Conservation (phyloP, 2,797 vertebrate species). For the Distichodus sexfasciatus region DNA sequence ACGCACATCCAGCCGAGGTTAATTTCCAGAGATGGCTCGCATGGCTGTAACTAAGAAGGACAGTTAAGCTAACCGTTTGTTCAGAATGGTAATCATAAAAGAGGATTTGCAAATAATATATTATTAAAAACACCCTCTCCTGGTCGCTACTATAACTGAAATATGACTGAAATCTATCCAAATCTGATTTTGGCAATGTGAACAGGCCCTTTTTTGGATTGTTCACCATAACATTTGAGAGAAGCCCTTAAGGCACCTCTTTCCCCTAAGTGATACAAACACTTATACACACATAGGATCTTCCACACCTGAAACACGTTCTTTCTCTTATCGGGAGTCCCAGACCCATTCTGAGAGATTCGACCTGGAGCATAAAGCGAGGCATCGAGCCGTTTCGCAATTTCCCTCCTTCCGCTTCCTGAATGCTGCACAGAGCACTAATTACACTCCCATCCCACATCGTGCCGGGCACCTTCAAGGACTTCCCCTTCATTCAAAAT, state of each 20-base stretch:
- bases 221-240: slow-evolving; percentile 42
- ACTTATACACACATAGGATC: background rate
- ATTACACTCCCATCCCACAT: slow-evolving; percentile 26
- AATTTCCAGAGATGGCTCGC: slow-evolving; percentile 41
- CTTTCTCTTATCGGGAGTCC: slow-evolving; percentile 18
- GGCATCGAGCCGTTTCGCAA: slow-evolving; percentile 28
- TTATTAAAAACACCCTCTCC: no score
- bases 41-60: slow-evolving; percentile 27
- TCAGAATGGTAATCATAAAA: slow-evolving; percentile 47
- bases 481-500: slow-evolving; percentile 38
- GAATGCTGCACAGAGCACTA: slow-evolving; percentile 43
- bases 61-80: slow-evolving; percentile 45
- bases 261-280: slow-evolving; percentile 21
- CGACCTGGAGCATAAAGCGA: slow-evolving; percentile 15
- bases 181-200: no score
- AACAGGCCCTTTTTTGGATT: no score
- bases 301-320: slow-evolving; percentile 25
- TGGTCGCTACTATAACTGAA: no score
- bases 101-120: no score
- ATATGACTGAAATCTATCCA: no score
- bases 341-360: slow-evolving; percentile 17
- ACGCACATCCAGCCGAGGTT: slow-evolving; percentile 33
- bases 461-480: slow-evolving; percentile 30
- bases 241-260: background rate
- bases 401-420: slow-evolving; percentile 42